Percentiles rank a stretch among this genome's conserved stretches.
These are phyloP conservation scores for Acronicta leporina DNA, from an alignment of 2,888 invertebrate genomes.

Conservation along the genomic window DNA sequence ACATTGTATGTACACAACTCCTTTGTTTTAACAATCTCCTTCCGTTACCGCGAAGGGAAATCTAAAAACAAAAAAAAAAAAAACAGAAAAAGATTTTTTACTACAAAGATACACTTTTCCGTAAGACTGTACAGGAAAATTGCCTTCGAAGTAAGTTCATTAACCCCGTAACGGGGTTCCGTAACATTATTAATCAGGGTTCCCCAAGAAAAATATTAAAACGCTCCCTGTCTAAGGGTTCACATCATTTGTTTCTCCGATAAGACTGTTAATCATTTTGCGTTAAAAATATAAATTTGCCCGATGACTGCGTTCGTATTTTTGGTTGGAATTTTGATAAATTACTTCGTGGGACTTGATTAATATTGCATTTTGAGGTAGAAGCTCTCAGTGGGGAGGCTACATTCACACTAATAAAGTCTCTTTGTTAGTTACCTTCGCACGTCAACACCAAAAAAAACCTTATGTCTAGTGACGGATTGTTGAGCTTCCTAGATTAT, in stretches of 20 bases:
- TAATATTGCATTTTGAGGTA: conserved; percentile 35
- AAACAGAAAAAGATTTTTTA: conserved; percentile 55
- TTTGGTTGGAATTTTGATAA: conserved; percentile 44
- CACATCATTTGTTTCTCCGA: conserved; percentile 46
- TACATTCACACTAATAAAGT: not conserved
- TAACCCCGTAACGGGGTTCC: conserved; percentile 49
- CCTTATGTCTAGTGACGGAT: no score
- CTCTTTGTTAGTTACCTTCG: no score
- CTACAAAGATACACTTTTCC: conserved; percentile 65
- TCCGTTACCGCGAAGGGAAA: conserved; percentile 28
- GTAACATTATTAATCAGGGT: conserved; percentile 56
- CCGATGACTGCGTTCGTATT: conserved; percentile 27
- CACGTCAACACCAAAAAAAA: no score
- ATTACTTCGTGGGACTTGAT: conserved; percentile 36
- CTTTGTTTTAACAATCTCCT: conserved; percentile 44
- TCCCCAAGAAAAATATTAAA: conserved; percentile 51
- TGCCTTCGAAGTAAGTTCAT: conserved; percentile 62
- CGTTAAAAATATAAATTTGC: conserved; percentile 37
- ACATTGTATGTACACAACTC: conserved; percentile 25
- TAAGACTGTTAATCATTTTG: conserved; percentile 43
- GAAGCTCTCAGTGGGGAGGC: conserved; percentile 14
- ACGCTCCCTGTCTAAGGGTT: conserved; percentile 22
- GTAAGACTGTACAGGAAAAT: conserved; percentile 64
- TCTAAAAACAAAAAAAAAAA: conserved; percentile 42
- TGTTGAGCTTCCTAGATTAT: no score